Conservation (phyloP, 2,888 invertebrate species). For the Drosophila phalerata region DNA sequence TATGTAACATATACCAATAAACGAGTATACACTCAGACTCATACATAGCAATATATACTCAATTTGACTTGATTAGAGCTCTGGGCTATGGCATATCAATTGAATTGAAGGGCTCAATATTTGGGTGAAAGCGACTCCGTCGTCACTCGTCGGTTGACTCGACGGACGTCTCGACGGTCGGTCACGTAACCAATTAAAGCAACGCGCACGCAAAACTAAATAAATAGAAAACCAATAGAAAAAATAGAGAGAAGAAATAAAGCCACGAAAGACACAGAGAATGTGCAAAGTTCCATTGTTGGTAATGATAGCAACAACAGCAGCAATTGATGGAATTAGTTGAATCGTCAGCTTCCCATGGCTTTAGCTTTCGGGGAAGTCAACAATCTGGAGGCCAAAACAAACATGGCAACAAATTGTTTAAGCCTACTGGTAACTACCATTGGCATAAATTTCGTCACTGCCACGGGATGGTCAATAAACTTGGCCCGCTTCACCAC, state of each 20-base stretch:
- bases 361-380: constrained; percentile 16
- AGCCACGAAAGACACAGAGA: constrained; percentile 3
- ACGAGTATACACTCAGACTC: too few relatives aligned
- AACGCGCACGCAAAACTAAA: constrained; percentile 62
- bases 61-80: constrained; percentile 56
- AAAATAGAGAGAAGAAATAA: background rate
- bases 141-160: constrained; percentile 30
- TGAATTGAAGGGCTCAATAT: constrained; percentile 21
- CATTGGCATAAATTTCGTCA: constrained; percentile 71
- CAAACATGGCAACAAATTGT: constrained; percentile 55
- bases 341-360: constrained; percentile 41
- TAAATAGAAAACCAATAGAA: constrained; percentile 60
- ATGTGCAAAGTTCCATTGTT: constrained; percentile 36
- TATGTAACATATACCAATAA: background rate
- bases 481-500: constrained; percentile 42
- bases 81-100: constrained; percentile 27
- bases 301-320: constrained; percentile 34
- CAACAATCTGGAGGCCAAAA: constrained; percentile 35
- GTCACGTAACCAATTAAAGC: constrained; percentile 70
- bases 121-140: constrained; percentile 49
- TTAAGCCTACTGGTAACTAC: constrained; percentile 57
- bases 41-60: constrained; percentile 8
- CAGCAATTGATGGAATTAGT: constrained; percentile 9
- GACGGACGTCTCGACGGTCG: too few relatives aligned
- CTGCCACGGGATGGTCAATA: constrained; percentile 70